Evolutionary conservation across 1,140 invertebrate genomes (phyloP).

Genomic region (Drosophila ironensis): DNA sequence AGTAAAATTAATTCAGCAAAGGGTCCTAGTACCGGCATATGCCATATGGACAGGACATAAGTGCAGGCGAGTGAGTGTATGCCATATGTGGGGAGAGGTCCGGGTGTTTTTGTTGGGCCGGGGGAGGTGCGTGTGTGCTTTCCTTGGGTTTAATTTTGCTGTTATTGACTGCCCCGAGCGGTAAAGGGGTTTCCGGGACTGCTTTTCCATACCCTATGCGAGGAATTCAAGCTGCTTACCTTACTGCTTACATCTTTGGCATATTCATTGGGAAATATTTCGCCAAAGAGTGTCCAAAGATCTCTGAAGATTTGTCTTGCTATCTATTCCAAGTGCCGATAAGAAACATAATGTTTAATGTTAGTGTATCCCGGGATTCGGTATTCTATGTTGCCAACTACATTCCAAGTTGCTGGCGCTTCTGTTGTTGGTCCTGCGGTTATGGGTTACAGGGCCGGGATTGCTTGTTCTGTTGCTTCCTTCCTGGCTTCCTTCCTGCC

Average conservation of each 20-base stretch:
- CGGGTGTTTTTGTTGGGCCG: constrained; percentile 6
- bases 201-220: constrained; percentile 14
- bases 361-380: too few relatives aligned
- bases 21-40: not conserved
- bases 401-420: constrained; percentile 34
- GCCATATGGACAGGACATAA: constrained; percentile 33
- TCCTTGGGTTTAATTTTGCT: constrained; percentile 72
- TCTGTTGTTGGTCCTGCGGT: constrained; percentile 57
- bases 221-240: too few relatives aligned
- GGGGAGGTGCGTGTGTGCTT: constrained; percentile 48
- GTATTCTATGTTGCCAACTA: too few relatives aligned
- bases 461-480: constrained; percentile 40
- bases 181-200: constrained; percentile 39
- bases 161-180: constrained; percentile 68
- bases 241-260: too few relatives aligned
- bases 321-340: not conserved
- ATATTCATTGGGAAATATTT: too few relatives aligned
- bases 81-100: not conserved
- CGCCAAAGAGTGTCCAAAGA: too few relatives aligned
- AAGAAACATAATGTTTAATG: too few relatives aligned
- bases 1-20: constrained; percentile 40
- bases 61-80: constrained; percentile 13
- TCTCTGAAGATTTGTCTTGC: too few relatives aligned
- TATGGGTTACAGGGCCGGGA: constrained; percentile 62
- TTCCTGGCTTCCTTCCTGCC: constrained; percentile 40